These are phyloP conservation scores for Armadillidium nasatum DNA, from an alignment of 1,140 invertebrate species.

Conservation along the genomic window DNA sequence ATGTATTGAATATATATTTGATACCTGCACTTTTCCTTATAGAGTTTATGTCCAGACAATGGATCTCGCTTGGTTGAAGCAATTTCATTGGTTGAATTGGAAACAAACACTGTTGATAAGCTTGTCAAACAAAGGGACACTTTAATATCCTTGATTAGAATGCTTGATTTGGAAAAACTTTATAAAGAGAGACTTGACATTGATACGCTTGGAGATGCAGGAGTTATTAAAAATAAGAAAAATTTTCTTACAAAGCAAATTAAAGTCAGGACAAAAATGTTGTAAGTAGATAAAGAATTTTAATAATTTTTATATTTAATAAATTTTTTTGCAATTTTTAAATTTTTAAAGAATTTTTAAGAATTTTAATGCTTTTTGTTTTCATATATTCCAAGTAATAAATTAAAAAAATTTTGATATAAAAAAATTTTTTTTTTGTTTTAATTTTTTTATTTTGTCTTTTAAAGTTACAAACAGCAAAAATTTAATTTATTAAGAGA, in stretches of 20 bases:
- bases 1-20: background rate
- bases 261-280: constrained; percentile 95
- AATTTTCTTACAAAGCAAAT: constrained; percentile 93
- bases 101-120: constrained; percentile 73
- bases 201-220: constrained; percentile 84
- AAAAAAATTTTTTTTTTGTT: background rate
- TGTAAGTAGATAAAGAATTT: constrained; percentile 66
- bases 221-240: constrained; percentile 83
- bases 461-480: constrained; percentile 69
- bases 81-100: constrained; percentile 69
- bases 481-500: constrained; percentile 98
- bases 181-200: constrained; percentile 89
- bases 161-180: constrained; percentile 56
- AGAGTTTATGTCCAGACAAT: constrained; percentile 47
- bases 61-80: constrained; percentile 67
- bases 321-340: constrained; percentile 26
- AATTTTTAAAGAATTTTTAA: background rate
- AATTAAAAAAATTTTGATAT: constrained; percentile 18
- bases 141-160: constrained; percentile 72
- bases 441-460: constrained; percentile 40
- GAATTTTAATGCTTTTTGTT: background rate
- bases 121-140: constrained; percentile 55
- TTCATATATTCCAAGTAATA: constrained; percentile 16
- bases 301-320: constrained; percentile 24
- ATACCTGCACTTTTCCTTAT: background rate